A percentile compares a stretch with the other conserved stretches of the same genome.
These are phyloP conservation scores for Lycia hirtaria DNA, from an alignment of 2,888 invertebrate genomes.

Conservation along the genomic window DNA sequence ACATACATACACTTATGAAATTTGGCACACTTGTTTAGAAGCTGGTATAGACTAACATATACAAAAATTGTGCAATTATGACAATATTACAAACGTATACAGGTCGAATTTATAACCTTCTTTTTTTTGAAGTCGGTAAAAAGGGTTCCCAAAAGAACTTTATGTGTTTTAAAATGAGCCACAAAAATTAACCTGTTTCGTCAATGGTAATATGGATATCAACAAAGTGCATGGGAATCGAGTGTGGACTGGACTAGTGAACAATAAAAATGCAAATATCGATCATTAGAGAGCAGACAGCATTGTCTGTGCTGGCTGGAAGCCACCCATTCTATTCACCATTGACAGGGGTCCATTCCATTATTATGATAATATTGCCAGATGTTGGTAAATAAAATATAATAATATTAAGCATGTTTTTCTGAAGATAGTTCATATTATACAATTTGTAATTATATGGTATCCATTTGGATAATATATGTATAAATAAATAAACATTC, in stretches of 20 bases:
- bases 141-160: not conserved
- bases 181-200: conserved; percentile 24
- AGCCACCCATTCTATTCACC: conserved; percentile 61
- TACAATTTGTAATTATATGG: too few species aligned
- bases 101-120: too few species aligned
- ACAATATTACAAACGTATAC: too few species aligned
- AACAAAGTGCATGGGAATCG: conserved; percentile 46
- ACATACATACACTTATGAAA: too few species aligned
- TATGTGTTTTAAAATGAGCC: not conserved
- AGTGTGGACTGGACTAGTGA: conserved; percentile 44
- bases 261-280: conserved; percentile 75
- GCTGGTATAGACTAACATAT: too few species aligned
- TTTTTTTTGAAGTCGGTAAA: not conserved
- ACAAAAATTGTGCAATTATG: too few species aligned
- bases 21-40: too few species aligned
- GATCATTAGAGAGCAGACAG: conserved; percentile 68
- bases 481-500: too few species aligned
- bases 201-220: conserved; percentile 21
- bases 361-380: not conserved
- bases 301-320: conserved; percentile 68
- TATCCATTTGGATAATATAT: too few species aligned
- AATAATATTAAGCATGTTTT: too few species aligned
- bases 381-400: not conserved
- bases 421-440: too few species aligned
- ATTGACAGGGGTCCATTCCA: conserved; percentile 52